Base-by-base conservation (phyloP, 2,113 vertebrate genomes). In the Donacobius atricapilla region DNA sequence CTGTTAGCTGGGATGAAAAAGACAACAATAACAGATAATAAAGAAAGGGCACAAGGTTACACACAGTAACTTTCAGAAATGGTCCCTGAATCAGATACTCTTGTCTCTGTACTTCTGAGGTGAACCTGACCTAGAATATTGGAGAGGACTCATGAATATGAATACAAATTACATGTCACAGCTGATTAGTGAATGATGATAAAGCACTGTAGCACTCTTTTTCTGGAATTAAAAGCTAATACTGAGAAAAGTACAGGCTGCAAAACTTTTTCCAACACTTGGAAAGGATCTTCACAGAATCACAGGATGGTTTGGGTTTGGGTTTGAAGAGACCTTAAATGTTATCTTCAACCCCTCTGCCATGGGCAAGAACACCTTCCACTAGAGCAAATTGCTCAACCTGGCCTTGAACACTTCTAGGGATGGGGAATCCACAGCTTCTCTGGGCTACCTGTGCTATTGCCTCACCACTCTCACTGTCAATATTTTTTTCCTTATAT, bases 131-230 rank as follows among this genome's bases (percentile, higher is more conserved):
- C 90, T 93, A 72, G 54, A 94, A 77, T 61, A 56, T 15, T 82
- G 20, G 66, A 65, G 87, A 93, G 61, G 60, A 93, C 45, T 92
- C 61, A 77, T 81, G 73, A 94, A 92, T 85, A 90, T 92, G 86
- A 95, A 93, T 83, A 84, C 40, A 89, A 83, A 93, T 86, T 79
- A 15, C 15, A 58, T 70, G 83, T 78, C 94, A 61, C 14, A 76
- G 72, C 23, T 91, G 69, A 96, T 95, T 93, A 95, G 58, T 90
- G 88, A 94, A 21, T 92, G 60, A 89, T 86, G 71, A 94, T 94
- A 73, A 88, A 87, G 72, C 45, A 53, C 45, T 37, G 15, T n/a
- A 65, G 20, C 22, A 37, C 9, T 58, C 5, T 82, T 93, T 83
- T 87, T 71, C 42, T 82, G 18, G 12, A 87, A 79, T 84, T 85